phyloP scores from a whole-genome alignment of 2,797 vertebrate species.

The Silurus aristotelis region DNA sequence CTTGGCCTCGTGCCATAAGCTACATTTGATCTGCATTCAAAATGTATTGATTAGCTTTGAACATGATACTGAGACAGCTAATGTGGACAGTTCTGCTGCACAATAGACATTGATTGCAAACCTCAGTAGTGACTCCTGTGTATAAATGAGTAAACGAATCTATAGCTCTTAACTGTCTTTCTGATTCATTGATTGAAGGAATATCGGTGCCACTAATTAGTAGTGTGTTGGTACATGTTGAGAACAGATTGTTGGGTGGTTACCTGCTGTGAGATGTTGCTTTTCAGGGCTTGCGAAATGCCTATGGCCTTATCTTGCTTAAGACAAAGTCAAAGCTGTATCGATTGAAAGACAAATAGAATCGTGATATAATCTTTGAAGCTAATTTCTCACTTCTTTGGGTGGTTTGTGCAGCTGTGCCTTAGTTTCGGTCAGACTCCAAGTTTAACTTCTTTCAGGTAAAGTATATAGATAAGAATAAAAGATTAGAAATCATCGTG shows the following conservation, averaged over 20 bases:
- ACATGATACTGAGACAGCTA: constrained; percentile 25
- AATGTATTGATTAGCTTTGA: constrained; percentile 11
- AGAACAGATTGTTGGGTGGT: background rate
- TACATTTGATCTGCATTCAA: constrained; percentile 19
- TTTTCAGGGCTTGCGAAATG: background rate
- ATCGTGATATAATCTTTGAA: background rate
- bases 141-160: constrained; percentile 23
- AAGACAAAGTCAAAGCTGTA: background rate
- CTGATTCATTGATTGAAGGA: background rate
- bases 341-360: background rate
- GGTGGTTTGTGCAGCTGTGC: background rate
- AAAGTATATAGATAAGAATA: too few relatives aligned
- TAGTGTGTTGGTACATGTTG: background rate
- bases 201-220: constrained; percentile 1
- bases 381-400: background rate
- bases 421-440: background rate
- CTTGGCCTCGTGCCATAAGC: background rate
- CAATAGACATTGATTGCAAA: constrained; percentile 37
- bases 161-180: constrained; percentile 14
- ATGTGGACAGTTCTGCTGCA: constrained; percentile 8
- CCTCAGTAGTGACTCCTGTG: constrained; percentile 24
- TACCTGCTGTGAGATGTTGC: background rate
- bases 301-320: background rate
- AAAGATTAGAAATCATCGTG: too few relatives aligned
- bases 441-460: background rate